A percentile compares a stretch with the other conserved stretches of the same genome.
Evolutionary conservation across 92 coral and sea anemone genomes (phyloP).

Genomic region (Virgularia gustaviana): DNA sequence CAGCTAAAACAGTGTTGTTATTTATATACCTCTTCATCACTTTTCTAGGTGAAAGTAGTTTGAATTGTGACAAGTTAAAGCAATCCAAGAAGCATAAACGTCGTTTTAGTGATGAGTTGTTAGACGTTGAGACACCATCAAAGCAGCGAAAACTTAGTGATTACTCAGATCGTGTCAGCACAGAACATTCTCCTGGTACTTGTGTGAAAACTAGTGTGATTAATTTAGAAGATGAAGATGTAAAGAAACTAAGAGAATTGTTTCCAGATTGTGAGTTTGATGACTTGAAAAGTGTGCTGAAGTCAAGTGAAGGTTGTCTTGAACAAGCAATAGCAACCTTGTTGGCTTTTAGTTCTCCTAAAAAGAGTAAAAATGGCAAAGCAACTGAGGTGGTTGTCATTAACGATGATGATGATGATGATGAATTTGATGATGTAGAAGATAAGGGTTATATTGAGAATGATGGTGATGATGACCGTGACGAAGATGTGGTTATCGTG

Average conservation of each 20-base stretch:
- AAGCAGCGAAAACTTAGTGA: too few relatives aligned
- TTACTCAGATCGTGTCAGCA: too few relatives aligned
- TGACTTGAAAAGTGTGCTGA: neutral
- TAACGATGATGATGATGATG: constrained; percentile 26
- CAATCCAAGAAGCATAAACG: too few relatives aligned
- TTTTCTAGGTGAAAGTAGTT: too few relatives aligned
- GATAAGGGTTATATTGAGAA: neutral
- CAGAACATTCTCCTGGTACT: too few relatives aligned
- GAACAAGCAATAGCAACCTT: constrained; percentile 18
- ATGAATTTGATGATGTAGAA: neutral
- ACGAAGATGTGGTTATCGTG: constrained; percentile 28
- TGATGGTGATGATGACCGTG: constrained; percentile 53
- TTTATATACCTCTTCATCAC: too few relatives aligned
- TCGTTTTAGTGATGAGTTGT: too few relatives aligned
- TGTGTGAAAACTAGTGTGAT: too few relatives aligned
- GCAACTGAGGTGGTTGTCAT: constrained; percentile 24
- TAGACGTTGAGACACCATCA: too few relatives aligned
- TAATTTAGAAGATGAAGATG: too few relatives aligned
- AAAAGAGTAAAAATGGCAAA: neutral
- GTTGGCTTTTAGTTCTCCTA: constrained; percentile 12
- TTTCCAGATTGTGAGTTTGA: constrained; percentile 5
- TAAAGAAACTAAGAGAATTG: neutral
- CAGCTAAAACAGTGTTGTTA: too few relatives aligned
- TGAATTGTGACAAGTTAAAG: too few relatives aligned
- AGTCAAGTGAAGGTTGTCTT: neutral